Evolutionary conservation across 2,888 invertebrate species (phyloP), one percentile per base, ranked within the genome.

Genomic region (Thysanoteuthis rhombus): DNA sequence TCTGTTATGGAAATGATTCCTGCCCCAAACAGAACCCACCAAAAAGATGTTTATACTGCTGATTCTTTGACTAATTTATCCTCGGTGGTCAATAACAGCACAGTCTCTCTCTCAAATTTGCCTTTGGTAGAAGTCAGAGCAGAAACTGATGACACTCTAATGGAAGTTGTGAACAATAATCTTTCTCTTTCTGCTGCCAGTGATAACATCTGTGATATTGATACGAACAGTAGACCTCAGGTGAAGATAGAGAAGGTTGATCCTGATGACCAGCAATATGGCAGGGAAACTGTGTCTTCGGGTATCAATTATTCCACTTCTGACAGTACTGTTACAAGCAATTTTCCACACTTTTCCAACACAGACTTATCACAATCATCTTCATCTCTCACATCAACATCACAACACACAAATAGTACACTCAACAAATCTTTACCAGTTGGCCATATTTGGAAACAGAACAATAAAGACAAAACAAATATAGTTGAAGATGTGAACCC

Each of bases 231-330:
- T n/a, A 92, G 45, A 92, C 40, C 92, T 45, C 42, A 40, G 40
- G n/a, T 92, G 19, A 92, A 92, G 28, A 45, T 92, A 42, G 92
- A 92, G 28, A 32, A 45, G 92, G n/a, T 92, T 42, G 92, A 45
- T 32, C 92, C 90, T 39, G 90, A 92, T 42, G 92, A 92, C n/a
- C 92, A 92, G n/a, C 92, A 36, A 32, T 92, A 92, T 42, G 92
- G 92, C n/a, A 75, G 19, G n/a, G 75, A 75, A 75, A 16, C 36
- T 36, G 75, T 36, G 2, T 75, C 75, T 3, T 75, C n/a, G 4
- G 19, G n/a, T 75, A 75, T 75, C 36, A 36, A 75, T 75, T 75
- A 75, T 75, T 75, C 75, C 19, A 75, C 75, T n/a, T n/a, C 75
- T 3, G n/a, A 75, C 75, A 75, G n/a, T 75, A 75, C 36, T 12